Conservation (phyloP, 1,140 invertebrate species). For the Aphis gossypii region DNA sequence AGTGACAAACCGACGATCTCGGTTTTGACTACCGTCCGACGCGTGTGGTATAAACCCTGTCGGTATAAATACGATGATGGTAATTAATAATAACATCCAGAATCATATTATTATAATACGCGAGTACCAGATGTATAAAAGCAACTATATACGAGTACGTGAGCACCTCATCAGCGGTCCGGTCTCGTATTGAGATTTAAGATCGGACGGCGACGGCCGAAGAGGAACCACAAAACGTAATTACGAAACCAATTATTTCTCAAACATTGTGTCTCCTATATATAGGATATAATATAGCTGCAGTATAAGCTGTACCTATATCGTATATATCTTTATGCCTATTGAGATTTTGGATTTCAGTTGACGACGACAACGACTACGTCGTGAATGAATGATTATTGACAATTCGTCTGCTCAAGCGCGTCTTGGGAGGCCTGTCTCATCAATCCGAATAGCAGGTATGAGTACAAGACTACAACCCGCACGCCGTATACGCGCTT, state of each 20-base stretch:
- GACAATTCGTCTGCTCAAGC: constrained; percentile 27
- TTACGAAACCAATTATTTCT: constrained; percentile 50
- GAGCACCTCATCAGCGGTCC: neutral
- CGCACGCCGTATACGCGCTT: neutral
- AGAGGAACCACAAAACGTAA: neutral
- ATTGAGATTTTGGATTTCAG: neutral
- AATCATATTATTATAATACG: neutral
- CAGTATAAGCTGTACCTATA: neutral
- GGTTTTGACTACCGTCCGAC: neutral
- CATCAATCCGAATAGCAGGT: constrained; percentile 44
- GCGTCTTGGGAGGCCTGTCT: constrained; percentile 24
- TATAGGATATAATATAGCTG: too few species aligned
- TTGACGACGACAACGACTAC: neutral
- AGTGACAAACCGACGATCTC: neutral
- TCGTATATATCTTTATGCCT: neutral
- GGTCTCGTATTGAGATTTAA: neutral
- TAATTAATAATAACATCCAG: neutral
- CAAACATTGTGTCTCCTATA: neutral
- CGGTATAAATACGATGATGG: neutral
- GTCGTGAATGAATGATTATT: constrained; percentile 23
- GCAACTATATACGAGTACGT: neutral
- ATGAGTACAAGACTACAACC: neutral
- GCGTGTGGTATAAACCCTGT: neutral
- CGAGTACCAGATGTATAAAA: neutral
- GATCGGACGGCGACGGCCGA: neutral